A percentile compares a stretch with the other conserved stretches of the same genome.
Conservation (phyloP, 2,797 vertebrate species). For the Eidolon dupreanum region DNA sequence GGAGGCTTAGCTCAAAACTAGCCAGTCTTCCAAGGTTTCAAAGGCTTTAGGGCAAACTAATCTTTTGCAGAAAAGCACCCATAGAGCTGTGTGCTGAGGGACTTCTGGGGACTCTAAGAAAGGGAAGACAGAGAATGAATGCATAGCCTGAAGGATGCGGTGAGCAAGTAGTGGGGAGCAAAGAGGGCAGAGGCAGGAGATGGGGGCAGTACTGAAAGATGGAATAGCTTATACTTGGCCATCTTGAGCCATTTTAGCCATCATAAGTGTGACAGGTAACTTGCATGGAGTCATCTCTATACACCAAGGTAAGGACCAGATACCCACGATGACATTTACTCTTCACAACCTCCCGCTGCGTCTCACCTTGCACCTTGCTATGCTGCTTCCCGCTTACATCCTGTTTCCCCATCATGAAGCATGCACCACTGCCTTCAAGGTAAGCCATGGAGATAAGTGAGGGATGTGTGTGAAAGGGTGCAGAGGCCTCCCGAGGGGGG, state of each 20-base stretch:
- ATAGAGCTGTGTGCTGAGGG: not conserved
- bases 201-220: not conserved
- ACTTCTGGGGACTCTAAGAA: not conserved
- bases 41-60: not conserved
- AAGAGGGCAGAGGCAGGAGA: not conserved
- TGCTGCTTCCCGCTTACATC: not conserved
- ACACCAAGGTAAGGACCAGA: not conserved
- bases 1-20: not conserved
- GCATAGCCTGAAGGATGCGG: not conserved
- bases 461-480: not conserved
- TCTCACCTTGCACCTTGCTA: not conserved
- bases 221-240: not conserved
- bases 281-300: not conserved
- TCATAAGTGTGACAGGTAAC: not conserved
- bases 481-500: accelerated
- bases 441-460: not conserved
- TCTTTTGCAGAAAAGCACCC: not conserved
- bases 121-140: not conserved
- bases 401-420: not conserved
- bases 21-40: not conserved
- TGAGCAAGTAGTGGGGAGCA: not conserved
- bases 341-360: not conserved
- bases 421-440: not conserved
- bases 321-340: not conserved
- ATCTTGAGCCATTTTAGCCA: not conserved